Evolutionary conservation across 2,888 invertebrate genomes (phyloP).

Genomic region (Leptarthrus brevirostris): DNA sequence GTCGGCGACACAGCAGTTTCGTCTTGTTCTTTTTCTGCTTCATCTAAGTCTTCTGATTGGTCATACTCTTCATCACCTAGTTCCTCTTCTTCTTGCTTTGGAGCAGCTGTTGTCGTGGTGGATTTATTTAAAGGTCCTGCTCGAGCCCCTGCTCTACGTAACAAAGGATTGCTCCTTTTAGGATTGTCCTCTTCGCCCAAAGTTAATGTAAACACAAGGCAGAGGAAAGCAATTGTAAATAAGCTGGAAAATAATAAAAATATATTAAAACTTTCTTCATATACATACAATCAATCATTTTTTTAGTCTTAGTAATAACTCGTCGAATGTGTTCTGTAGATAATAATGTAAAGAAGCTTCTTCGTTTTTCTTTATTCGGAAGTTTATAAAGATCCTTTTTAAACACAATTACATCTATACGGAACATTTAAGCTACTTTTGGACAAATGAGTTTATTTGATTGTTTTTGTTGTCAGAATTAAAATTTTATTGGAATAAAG

Average conservation of each 20-base stretch:
- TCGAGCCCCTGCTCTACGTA: constrained; percentile 48
- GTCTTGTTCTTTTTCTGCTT: constrained; percentile 68
- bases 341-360: too few relatives aligned
- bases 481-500: too few relatives aligned
- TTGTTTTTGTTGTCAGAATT: too few relatives aligned
- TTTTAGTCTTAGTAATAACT: not conserved
- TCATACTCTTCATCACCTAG: constrained; percentile 70
- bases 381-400: too few relatives aligned
- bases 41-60: constrained; percentile 65
- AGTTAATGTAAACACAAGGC: constrained; percentile 59
- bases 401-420: too few relatives aligned
- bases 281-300: not conserved
- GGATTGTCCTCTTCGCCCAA: constrained; percentile 57
- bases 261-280: too few relatives aligned
- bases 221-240: constrained; percentile 54
- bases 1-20: constrained; percentile 66
- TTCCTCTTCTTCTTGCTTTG: constrained; percentile 59
- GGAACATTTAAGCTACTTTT: too few relatives aligned
- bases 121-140: constrained; percentile 54
- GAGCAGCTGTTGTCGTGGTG: constrained; percentile 62
- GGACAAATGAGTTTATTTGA: too few relatives aligned
- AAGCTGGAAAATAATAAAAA: constrained; percentile 27
- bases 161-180: constrained; percentile 60
- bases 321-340: too few relatives aligned
- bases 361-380: too few relatives aligned